phyloP scores from a whole-genome alignment of 2,888 invertebrate species.

The Julus scandinavius region DNA sequence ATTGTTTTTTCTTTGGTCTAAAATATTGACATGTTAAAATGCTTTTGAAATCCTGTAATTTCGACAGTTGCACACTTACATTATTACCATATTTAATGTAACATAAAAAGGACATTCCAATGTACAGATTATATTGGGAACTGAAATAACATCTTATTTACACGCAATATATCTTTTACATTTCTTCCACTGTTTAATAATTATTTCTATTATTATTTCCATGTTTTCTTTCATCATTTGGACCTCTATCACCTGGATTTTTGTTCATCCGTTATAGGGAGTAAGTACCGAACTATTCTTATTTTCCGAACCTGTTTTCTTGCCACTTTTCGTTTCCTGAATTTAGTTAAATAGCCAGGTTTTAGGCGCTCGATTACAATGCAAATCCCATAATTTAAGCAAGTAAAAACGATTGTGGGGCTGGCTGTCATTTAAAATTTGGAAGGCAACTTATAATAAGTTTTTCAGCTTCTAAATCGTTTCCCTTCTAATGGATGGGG shows the following conservation, averaged over 20 bases:
- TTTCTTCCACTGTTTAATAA: not conserved
- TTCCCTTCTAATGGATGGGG: not conserved
- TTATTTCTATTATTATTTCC: not conserved
- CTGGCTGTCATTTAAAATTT: slow-evolving; percentile 1
- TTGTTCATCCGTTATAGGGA: not conserved
- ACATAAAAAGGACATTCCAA: too few relatives aligned
- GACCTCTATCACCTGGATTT: not conserved
- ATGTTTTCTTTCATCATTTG: not conserved
- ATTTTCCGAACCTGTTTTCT: not conserved
- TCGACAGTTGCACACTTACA: too few relatives aligned
- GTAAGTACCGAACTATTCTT: not conserved
- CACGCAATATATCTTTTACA: too few relatives aligned
- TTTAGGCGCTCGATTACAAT: not conserved
- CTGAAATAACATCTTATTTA: too few relatives aligned
- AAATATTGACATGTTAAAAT: too few relatives aligned
- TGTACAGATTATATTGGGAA: too few relatives aligned
- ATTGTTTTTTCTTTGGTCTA: too few relatives aligned
- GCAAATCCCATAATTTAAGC: not conserved
- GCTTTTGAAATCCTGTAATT: too few relatives aligned
- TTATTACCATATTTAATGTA: too few relatives aligned
- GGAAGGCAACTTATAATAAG: not conserved
- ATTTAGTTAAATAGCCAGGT: not conserved
- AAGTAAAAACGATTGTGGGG: not conserved
- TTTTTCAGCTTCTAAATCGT: not conserved
- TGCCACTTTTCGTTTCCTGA: not conserved